These are phyloP conservation scores for Cotesia glomerata DNA, from an alignment of 1,140 invertebrate species.

Conservation along the genomic window DNA sequence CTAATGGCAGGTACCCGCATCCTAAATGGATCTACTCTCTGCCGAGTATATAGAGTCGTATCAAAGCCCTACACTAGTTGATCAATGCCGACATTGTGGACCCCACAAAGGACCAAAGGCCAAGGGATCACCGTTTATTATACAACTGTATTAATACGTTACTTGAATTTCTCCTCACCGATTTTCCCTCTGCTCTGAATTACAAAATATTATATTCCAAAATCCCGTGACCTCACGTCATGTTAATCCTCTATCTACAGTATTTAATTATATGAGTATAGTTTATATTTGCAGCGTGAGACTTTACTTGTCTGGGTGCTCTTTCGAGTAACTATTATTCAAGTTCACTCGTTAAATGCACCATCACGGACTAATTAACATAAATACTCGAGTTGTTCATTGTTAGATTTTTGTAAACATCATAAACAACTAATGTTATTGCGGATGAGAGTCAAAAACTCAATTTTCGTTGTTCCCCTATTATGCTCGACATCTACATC, in stretches of 20 bases:
- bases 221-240: too few species aligned
- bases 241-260: too few species aligned
- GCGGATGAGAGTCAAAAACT: slow-evolving; percentile 1
- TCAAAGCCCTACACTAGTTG: slow-evolving; percentile 21
- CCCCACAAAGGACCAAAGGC: slow-evolving; percentile 22
- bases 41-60: slow-evolving; percentile 23
- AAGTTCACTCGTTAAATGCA: too few species aligned
- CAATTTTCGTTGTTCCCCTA: background rate
- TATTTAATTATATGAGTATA: too few species aligned
- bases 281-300: too few species aligned
- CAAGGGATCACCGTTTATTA: slow-evolving; percentile 11
- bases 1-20: slow-evolving; percentile 49
- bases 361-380: background rate
- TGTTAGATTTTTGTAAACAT: too few species aligned
- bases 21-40: slow-evolving; percentile 42
- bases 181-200: background rate
- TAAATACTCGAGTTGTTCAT: background rate
- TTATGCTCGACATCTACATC: too few species aligned
- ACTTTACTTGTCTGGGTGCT: too few species aligned
- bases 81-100: slow-evolving; percentile 31
- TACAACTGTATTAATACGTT: background rate
- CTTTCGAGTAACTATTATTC: background rate
- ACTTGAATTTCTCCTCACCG: background rate
- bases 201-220: too few species aligned
- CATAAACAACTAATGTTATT: background rate